Base-by-base conservation (phyloP, 2,797 vertebrate genomes). In the Fundulus diaphanus region DNA sequence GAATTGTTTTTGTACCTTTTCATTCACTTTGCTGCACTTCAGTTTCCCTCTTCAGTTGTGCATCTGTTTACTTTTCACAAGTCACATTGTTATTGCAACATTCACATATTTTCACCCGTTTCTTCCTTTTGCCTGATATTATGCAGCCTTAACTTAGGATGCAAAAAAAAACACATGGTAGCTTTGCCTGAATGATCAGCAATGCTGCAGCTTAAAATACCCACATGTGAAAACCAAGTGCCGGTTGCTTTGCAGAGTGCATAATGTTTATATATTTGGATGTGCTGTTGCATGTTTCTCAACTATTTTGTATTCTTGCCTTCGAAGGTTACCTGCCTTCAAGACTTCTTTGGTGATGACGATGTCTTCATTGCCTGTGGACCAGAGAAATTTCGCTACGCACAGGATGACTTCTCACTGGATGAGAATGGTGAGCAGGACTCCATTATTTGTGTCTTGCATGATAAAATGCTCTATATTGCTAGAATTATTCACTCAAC, bases 301-400 rank as follows among this genome's bases (percentile, higher is more conserved):
- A 42, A 29, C 1, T 18, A 7, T 74, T 44, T 31, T 54, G 7
- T 88, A 83, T 88, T 82, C 68, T 42, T 70, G 12, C 31, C 61
- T 69, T 79, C 51, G 27, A 76, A 99, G 98, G 97, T 99, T 76
- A 98, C 98, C 86, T 99, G 98, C 90, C 98, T 99, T 52, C 98
- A 99, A 40, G 98, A 99, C 92, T 99, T 99, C 95, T 99, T 99
- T 79, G 98, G 98, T 0, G 98, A 99, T 0, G 98, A 99, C 1
- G 98, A 99, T 9, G 98, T 99, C 77, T 99, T 99, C 87, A 98
- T 99, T 68, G 98, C 98, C 56, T 99, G 98, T 63, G 98, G 98
- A 72, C 98, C 98, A n/a, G 98, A 99, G 91, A 99, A 99, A 87
- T 99, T 99, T 90, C 97, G 98, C 91, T 99, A 99, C 0, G 98